Evolutionary conservation across 2,888 invertebrate genomes (phyloP), one percentile per base, ranked within the genome.

Genomic region (Ectemnius cavifrons): DNA sequence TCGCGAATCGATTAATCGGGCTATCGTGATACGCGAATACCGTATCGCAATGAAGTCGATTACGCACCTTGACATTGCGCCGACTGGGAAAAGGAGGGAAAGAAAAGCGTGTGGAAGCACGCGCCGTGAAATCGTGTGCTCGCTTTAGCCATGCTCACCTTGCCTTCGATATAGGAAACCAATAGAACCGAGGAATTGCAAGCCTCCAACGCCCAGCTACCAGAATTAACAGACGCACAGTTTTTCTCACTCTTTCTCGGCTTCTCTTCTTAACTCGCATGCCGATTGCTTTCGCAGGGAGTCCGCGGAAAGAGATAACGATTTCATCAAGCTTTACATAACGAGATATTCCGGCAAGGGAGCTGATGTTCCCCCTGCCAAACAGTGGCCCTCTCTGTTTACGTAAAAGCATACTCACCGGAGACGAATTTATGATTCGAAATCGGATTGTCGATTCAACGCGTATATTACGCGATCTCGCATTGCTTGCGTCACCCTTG

Each of bases 321-420:
- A 73, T 81, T 83, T 83, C 83, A 71, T 79, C 83, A 78, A 66
- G 18, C 70, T 85, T 86, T 83, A 83, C 82, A 79, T 80, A 84
- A 85, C 71, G 61, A 57, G 56, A 60, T 27, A 3, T 18, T 28
- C 49, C 59, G 49, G 28, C 23, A 46, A 57, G 37, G 56, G 4
- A 45, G 46, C 58, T 23, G 65, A 57, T 57, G 62, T 66, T 18
- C 6, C 27, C 14, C 28, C 56, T 16, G 4, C 27, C 28, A 46
- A 56, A 2, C 58, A 61, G 67, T 61, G 18, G 6, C 56, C 73
- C 58, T 62, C 63, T 28, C 18, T 20, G 5, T 69, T 63, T 58
- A 58, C 67, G 73, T 28, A 70, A 76, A 49, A 11, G 56, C n/a
- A 8, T 13, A n/a, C 1, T 37, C 37, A 3, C 28, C 1, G 37